Conservation (phyloP, 30 jellyfish, hydroid and myxozoan genomes). For the Aurelia sp. region DNA sequence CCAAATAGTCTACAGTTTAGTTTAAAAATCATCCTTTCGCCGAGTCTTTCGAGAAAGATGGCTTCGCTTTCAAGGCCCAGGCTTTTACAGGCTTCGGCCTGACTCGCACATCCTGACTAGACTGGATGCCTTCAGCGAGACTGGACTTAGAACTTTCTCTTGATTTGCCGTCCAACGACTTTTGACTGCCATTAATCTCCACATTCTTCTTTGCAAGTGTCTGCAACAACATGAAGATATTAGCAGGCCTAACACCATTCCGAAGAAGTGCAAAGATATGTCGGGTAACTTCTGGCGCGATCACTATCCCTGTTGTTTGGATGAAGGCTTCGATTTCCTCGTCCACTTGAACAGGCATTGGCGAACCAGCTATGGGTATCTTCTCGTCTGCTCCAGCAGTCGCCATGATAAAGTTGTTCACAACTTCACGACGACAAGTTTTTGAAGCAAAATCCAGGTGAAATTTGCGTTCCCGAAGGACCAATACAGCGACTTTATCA, state of each 20-base stretch:
- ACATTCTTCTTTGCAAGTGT: slow-evolving; percentile 8
- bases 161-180: not conserved
- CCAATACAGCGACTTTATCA: too few relatives aligned
- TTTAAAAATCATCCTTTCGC: slow-evolving; percentile 5
- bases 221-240: slow-evolving; percentile 31
- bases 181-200: too few relatives aligned
- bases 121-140: not conserved
- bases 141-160: not conserved
- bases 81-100: slow-evolving; percentile 14
- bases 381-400: too few relatives aligned
- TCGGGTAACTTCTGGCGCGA: slow-evolving; percentile 33
- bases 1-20: too few relatives aligned
- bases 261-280: slow-evolving; percentile 23
- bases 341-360: slow-evolving; percentile 35
- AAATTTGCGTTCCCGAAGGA: too few relatives aligned
- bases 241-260: slow-evolving; percentile 51
- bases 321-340: slow-evolving; percentile 4
- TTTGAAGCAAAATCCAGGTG: too few relatives aligned
- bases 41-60: slow-evolving; percentile 12
- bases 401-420: too few relatives aligned
- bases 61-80: slow-evolving; percentile 35
- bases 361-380: not conserved
- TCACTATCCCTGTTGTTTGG: slow-evolving; percentile 1
- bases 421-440: too few relatives aligned
- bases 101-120: not conserved